Conservation (phyloP, 2,888 invertebrate genomes). For the Apamea sordens region DNA sequence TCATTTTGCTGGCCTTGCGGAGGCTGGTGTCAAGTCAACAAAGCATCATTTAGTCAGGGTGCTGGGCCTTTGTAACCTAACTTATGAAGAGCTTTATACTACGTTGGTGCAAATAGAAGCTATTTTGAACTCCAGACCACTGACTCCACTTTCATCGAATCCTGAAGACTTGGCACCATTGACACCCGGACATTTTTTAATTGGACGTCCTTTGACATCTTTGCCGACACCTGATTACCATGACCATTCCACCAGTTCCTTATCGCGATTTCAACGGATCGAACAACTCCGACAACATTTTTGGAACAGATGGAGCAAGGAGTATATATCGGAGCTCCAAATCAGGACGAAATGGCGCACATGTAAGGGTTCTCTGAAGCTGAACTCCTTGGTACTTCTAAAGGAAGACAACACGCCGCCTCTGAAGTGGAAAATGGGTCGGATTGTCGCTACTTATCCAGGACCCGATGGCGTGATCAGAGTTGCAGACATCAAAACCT, state of each 20-base stretch:
- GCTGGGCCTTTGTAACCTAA: constrained; percentile 2
- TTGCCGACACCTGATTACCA: constrained; percentile 3
- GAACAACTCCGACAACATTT: constrained; percentile 6
- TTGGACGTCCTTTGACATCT: constrained; percentile 10
- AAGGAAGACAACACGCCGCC: too few species aligned
- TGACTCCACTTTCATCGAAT: background rate
- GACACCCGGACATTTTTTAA: background rate
- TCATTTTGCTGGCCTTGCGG: background rate
- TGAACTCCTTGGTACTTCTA: background rate
- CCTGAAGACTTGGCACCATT: background rate
- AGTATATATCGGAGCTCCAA: constrained; percentile 5
- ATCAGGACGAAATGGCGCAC: background rate
- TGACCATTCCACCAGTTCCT: background rate
- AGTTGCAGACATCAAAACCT: constrained; percentile 8
- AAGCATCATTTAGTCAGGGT: background rate
- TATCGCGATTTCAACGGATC: background rate
- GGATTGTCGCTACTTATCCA: background rate
- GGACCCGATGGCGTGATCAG: background rate
- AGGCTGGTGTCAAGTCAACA: background rate
- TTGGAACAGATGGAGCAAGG: constrained; percentile 9
- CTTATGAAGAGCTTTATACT: too few species aligned
- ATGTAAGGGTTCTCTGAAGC: background rate
- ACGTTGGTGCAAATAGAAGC: too few species aligned
- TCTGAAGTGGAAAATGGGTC: background rate
- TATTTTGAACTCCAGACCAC: constrained; percentile 8